Percentiles rank a stretch among this genome's conserved stretches.
Evolutionary conservation across 2,888 invertebrate genomes (phyloP).

Genomic region (Cheilosia grossa): DNA sequence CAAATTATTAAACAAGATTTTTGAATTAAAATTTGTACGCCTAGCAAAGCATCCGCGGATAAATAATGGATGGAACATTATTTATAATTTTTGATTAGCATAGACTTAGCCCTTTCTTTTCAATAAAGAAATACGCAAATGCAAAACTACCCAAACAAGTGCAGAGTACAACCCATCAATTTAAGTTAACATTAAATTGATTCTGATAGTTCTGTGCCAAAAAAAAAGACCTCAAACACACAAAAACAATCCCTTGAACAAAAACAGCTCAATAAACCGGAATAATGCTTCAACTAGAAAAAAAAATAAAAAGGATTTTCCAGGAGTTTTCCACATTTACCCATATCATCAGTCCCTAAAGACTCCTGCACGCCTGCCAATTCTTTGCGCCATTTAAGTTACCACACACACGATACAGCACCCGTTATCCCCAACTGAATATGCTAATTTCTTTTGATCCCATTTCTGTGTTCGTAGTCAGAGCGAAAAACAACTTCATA

Average conservation of each 20-base stretch:
- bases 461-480: neutral
- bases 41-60: too few relatives aligned
- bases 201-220: neutral
- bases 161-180: too few relatives aligned
- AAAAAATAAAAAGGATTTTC: neutral
- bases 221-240: neutral
- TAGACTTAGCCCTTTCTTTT: neutral
- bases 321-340: neutral
- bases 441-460: conserved; percentile 48
- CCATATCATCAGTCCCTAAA: neutral
- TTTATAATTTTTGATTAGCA: too few relatives aligned
- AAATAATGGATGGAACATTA: too few relatives aligned
- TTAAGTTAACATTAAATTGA: neutral
- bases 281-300: neutral
- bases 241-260: neutral
- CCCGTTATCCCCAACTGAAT: conserved; percentile 23
- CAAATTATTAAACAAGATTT: too few relatives aligned
- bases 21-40: too few relatives aligned
- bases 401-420: conserved; percentile 1
- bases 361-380: neutral
- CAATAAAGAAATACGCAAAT: neutral
- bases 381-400: conserved; percentile 10
- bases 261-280: neutral
- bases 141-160: neutral
- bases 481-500: conserved; percentile 4